Evolutionary conservation across 2,113 vertebrate genomes (phyloP).

Genomic region (Recurvirostra avosetta): DNA sequence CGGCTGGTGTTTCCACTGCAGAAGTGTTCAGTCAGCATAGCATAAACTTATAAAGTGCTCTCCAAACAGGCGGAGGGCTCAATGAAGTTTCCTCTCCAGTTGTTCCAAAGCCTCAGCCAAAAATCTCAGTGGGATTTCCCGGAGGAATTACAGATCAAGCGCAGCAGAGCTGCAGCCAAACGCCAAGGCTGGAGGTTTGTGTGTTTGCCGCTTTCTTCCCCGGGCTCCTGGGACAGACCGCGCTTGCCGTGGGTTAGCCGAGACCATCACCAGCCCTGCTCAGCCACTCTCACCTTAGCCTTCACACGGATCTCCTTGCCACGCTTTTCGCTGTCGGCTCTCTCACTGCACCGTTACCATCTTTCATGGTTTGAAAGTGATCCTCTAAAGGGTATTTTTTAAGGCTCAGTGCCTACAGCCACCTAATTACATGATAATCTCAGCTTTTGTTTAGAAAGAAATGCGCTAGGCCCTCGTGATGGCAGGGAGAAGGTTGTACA

Average conservation of each 20-base stretch:
- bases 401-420: not conserved
- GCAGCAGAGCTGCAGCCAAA: not conserved
- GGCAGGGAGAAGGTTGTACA: not conserved
- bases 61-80: constrained; percentile 43
- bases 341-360: not conserved
- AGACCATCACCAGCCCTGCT: not conserved
- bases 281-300: not conserved
- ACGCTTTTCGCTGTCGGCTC: not conserved
- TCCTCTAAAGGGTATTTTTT: not conserved
- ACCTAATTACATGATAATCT: constrained; percentile 9
- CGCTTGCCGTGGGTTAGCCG: not conserved
- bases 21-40: constrained; percentile 50
- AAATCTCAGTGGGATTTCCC: constrained; percentile 55
- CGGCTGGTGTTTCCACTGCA: constrained; percentile 8
- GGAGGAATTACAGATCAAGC: not conserved
- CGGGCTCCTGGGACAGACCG: not conserved
- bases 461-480: not conserved
- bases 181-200: not conserved
- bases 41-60: constrained; percentile 38
- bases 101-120: constrained; percentile 53
- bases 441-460: constrained; percentile 22
- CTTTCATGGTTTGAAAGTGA: not conserved
- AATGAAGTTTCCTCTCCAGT: constrained; percentile 47
- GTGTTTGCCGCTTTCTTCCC: not conserved
- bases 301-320: rapidly evolving